phyloP scores from a whole-genome alignment of 1,140 invertebrate species.

The Panonychus citri region DNA sequence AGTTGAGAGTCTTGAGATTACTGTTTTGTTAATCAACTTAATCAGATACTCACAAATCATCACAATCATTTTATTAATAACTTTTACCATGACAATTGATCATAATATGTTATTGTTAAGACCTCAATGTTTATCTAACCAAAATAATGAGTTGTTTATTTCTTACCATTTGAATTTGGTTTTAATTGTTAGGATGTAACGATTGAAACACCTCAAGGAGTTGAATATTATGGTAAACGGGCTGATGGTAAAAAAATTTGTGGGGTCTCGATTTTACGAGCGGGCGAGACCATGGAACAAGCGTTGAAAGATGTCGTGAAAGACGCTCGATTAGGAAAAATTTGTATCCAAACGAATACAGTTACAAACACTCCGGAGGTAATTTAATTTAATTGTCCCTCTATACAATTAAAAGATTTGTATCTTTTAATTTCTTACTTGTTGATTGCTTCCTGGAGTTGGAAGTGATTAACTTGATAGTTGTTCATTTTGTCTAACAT shows the following conservation, averaged over 20 bases:
- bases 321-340: conserved; percentile 91
- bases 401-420: neutral
- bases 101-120: too few relatives aligned
- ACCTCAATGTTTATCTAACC: too few relatives aligned
- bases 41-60: too few relatives aligned
- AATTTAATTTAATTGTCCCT: conserved; percentile 7
- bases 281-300: conserved; percentile 97
- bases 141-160: too few relatives aligned
- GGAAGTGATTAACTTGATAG: too few relatives aligned
- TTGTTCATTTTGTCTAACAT: too few relatives aligned
- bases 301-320: conserved; percentile 91
- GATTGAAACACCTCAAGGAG: conserved; percentile 70
- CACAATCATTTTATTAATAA: too few relatives aligned
- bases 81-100: too few relatives aligned
- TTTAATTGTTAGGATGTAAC: conserved; percentile 30
- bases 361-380: conserved; percentile 61
- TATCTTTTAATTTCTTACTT: neutral
- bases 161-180: too few relatives aligned
- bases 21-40: too few relatives aligned
- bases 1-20: too few relatives aligned
- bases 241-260: conserved; percentile 71
- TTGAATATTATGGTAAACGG: conserved; percentile 57
- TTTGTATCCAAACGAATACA: conserved; percentile 91
- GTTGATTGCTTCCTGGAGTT: neutral
- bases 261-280: conserved; percentile 84